These are phyloP conservation scores for Luehdorfia chinensis DNA, from an alignment of 1,140 invertebrate species.

Conservation along the genomic window DNA sequence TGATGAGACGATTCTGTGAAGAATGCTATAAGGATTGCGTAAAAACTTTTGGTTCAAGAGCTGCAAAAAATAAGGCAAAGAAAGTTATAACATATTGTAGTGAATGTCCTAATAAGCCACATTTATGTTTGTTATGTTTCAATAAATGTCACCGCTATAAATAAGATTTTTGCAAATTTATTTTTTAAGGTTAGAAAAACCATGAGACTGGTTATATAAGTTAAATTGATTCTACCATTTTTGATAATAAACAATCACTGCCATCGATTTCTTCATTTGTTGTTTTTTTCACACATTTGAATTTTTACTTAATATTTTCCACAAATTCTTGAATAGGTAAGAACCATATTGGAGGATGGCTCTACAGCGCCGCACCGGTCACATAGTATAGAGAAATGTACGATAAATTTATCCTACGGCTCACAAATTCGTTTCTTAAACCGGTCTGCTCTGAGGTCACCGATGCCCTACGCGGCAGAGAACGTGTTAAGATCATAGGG, in stretches of 20 bases:
- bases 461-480: background rate
- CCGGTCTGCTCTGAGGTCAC: background rate
- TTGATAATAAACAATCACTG: too few species aligned
- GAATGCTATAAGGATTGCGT: background rate
- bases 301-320: background rate
- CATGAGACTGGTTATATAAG: too few species aligned
- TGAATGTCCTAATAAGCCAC: background rate
- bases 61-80: slow-evolving; percentile 1
- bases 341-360: background rate
- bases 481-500: too few species aligned
- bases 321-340: background rate
- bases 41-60: slow-evolving; percentile 3
- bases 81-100: slow-evolving; percentile 8
- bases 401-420: background rate
- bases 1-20: background rate
- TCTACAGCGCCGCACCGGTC: background rate
- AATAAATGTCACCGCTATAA: background rate
- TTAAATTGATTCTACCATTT: too few species aligned
- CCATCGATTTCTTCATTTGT: too few species aligned
- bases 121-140: slow-evolving; percentile 1
- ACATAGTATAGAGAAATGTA: background rate
- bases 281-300: background rate
- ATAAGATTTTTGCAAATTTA: too few species aligned
- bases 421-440: background rate
- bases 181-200: too few species aligned